Evolutionary conservation across 2,113 vertebrate genomes (phyloP), one percentile per base, ranked within the genome.

Genomic region (Herpailurus yagouaroundi): DNA sequence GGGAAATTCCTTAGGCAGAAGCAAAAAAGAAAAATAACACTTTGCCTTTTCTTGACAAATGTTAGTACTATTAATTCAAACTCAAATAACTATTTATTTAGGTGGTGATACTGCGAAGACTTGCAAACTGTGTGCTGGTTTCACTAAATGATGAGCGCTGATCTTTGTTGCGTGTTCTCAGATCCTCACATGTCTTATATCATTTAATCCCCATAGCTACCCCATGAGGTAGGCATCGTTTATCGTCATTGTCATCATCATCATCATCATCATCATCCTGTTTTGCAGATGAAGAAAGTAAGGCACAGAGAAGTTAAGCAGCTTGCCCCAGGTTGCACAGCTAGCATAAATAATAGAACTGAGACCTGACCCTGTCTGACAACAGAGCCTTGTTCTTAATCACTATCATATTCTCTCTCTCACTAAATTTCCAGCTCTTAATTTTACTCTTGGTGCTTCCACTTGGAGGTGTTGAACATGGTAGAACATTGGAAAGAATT

Each of bases 1-100:
- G 83, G 87, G 94, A 96, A 71, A 95, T 94, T 87, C 88, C 97
- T 95, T 90, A 77, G 69, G 71, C 77, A 77, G 91, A 97, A 69
- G 69, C 94, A 91, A 80, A 94, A 93, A 95, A 50, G 21, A 93
- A 91, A 96, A 90, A 77, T 84, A n/a, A 55, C 10, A 36, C 16
- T 89, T 95, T 87, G 25, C n/a, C 19, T 71, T 91, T 86, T 83
- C 77, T 38, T 84, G 27, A 55, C 83, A 90, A 80, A 11, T 80
- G 5, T 94, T 93, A 93, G 50, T 64, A 63, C n/a, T 73, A 36
- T 79, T 87, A 38, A 74, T 64, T 79, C 48, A 93, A 86, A 38
- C 66, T 21, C 69, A 81, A 73, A 71, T 45, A 91, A 76, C 88
- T 92, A 96, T 41, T 91, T 82, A 87, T 73, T 64, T 71, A 91